Conservation (phyloP, 2,797 vertebrate genomes). For the Cryptoblepharus egeriae region DNA sequence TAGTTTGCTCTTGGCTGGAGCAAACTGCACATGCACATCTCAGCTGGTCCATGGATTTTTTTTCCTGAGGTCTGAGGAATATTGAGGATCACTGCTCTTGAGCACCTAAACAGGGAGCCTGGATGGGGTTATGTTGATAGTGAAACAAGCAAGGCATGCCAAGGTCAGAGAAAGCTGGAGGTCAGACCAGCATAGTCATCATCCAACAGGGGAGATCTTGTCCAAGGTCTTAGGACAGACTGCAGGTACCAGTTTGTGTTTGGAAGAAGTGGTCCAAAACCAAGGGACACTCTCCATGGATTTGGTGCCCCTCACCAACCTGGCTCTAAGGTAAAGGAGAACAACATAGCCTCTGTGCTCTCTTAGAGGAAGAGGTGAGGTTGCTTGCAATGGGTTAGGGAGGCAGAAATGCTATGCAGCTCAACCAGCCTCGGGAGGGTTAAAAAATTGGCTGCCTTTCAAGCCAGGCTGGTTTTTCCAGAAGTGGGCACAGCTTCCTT, state of each 20-base stretch:
- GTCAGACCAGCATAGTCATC: neutral
- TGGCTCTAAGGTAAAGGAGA: slow-evolving; percentile 17
- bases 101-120: too few relatives aligned
- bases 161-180: neutral
- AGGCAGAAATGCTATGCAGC: neutral
- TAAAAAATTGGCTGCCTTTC: neutral
- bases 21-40: too few relatives aligned
- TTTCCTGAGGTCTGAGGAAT: too few relatives aligned
- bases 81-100: too few relatives aligned
- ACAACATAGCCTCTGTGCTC: too few relatives aligned
- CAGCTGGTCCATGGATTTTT: too few relatives aligned
- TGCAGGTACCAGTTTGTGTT: slow-evolving; percentile 46
- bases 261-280: slow-evolving; percentile 34
- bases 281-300: slow-evolving; percentile 56
- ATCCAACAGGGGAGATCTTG: neutral
- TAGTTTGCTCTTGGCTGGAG: too few relatives aligned
- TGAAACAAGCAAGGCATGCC: too few relatives aligned
- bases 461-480: neutral
- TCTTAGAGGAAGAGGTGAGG: neutral
- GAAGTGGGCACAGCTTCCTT: neutral
- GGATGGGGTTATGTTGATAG: too few relatives aligned
- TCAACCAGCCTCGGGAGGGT: neutral
- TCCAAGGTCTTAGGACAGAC: slow-evolving; percentile 7
- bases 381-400: rapidly evolving
- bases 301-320: slow-evolving; percentile 24